Base-by-base conservation (phyloP, 2,797 vertebrate species). In the Thaleichthys pacificus region DNA sequence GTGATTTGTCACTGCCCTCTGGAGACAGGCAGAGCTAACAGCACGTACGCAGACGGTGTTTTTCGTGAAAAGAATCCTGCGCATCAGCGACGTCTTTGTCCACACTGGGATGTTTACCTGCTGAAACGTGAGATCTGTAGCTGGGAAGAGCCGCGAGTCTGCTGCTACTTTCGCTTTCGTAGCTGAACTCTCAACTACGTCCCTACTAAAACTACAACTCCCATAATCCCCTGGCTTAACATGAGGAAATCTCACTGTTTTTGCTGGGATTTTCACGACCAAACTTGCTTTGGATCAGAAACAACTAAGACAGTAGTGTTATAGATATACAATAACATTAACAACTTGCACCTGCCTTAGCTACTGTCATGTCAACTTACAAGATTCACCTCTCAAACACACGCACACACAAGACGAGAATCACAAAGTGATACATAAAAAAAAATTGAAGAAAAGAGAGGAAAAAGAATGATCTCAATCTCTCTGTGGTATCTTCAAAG, bases 1-100 rank as follows among this genome's bases (percentile, higher is more conserved):
- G n/a, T 42, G 35, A 11, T 66, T 66, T 47, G 19, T 24, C 35
- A 66, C 38, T 47, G 64, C 64, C 64, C 38, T 26, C 64, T 66
- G 64, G 35, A 47, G 64, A 35, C 64, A 32, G 35, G 35, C 64
- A 47, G 38, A 22, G 64, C 35, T 38, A 32, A 42, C 38, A 66
- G 64, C 64, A 65, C 63, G 2, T 19, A 66, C 32, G 22, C 38
- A 66, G 64, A 66, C 14, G 21, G 38, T 2, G 21, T 4, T 2
- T 4, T 2, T 30, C 4, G 28, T 30, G 28, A 30, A 30, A 12
- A 66, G 35, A 12, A 21, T 2, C 4, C 19, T 58, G 21, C 56
- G 47, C 47, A 3, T 51, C 47, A 17, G 3, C 8, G 7, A 35
- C 32, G 42, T n/a, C 51, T 56, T 14, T 15, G 12, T 5, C 19